Conservation (phyloP, 2,797 vertebrate genomes). For the Naso thynnoides region DNA sequence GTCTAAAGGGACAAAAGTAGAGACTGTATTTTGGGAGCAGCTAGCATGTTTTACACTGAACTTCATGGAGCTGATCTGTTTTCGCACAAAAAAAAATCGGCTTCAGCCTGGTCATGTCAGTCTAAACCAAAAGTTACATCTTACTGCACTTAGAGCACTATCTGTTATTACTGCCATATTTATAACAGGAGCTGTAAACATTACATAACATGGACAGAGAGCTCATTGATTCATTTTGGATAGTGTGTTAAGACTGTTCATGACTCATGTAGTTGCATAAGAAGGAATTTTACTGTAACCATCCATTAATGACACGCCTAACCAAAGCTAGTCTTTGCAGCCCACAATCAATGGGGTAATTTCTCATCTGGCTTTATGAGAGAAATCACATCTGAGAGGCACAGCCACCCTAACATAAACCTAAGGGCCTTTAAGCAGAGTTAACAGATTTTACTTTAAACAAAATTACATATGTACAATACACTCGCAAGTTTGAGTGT, state of each 20-base stretch:
- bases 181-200: background rate
- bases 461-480: constrained; percentile 19
- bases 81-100: background rate
- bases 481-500: background rate
- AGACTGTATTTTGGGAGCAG: background rate
- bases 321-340: constrained; percentile 9
- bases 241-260: background rate
- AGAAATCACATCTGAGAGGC: constrained; percentile 2
- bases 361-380: background rate
- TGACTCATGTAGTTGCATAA: constrained; percentile 14
- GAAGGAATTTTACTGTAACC: background rate
- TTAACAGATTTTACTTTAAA: background rate
- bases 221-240: constrained; percentile 3
- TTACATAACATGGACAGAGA: background rate
- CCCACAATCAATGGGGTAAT: constrained; percentile 5
- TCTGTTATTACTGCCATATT: background rate
- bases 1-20: background rate
- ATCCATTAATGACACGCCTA: background rate
- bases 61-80: background rate
- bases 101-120: background rate
- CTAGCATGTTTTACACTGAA: background rate
- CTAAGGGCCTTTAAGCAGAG: constrained; percentile 1
- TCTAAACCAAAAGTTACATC: background rate
- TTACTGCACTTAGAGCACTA: background rate
- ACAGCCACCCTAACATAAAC: constrained; percentile 4